A percentile compares a stretch with the other conserved stretches of the same genome.
These are phyloP conservation scores for Paracentrotus lividus DNA, from an alignment of 53 echinoderm and acorn worm species.

Conservation along the genomic window DNA sequence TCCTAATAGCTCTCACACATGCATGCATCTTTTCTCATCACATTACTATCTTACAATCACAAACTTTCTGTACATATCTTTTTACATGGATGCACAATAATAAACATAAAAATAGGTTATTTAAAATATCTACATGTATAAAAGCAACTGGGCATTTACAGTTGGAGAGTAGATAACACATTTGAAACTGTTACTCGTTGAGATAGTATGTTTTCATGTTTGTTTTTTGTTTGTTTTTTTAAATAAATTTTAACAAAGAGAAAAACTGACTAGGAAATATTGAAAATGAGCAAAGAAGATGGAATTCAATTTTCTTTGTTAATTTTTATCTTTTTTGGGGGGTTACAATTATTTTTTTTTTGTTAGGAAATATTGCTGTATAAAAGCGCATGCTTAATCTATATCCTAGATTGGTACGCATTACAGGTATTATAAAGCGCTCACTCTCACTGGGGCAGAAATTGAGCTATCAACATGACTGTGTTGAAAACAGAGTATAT, in stretches of 20 bases:
- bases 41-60: slow-evolving; percentile 2
- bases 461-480: slow-evolving; percentile 22
- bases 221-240: no score
- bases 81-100: not conserved
- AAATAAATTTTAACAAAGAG: not conserved
- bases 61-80: not conserved
- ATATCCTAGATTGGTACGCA: not conserved
- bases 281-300: no score
- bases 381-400: not conserved
- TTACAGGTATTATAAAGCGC: not conserved
- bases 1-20: no score
- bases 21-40: not conserved
- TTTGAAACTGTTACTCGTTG: no score
- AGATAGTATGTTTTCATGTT: no score
- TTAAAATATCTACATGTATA: not conserved
- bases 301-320: no score
- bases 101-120: not conserved
- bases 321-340: no score
- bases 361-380: not conserved
- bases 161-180: not conserved
- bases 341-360: not conserved
- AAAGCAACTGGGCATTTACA: not conserved
- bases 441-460: not conserved
- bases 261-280: no score
- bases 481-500: slow-evolving; percentile 53